Base-by-base conservation (phyloP, 1,140 invertebrate species). In the Neodiprion virginianus region DNA sequence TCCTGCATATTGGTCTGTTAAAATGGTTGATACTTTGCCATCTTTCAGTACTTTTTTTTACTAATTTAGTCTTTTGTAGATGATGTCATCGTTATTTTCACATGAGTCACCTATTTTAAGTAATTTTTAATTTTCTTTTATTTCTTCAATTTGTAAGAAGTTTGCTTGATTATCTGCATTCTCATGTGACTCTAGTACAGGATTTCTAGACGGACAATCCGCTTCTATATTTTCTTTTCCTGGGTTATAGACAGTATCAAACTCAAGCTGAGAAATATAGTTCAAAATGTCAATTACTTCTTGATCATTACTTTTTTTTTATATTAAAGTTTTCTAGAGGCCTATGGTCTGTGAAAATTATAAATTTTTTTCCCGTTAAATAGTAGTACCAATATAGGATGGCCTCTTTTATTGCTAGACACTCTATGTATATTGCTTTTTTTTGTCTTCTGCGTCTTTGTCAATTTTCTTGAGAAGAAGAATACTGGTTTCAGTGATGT, bases 301-400 rank as follows among this genome's bases (percentile, higher is more conserved):
- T 12, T 5, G 53, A 61, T 61, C 53, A 14, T 8, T 7, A 61
- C 53, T 61, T 3, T 61, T 61, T 61, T 61, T 61, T 75, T 65
- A 75, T 70, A 70, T 78, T 78, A 11, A 76, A 67, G 11, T 74
- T 76, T 74, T 74, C 65, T 17, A 78, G 69, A 53, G 75, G 77
- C 72, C 49, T 74, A 65, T 78, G 76, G 67, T 78, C 77, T 49
- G 75, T 72, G 67, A 72, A 76, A 14, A 76, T 65, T 17, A 53
- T 66, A 61, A 76, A 78, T 23, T 71, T 72, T 53, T 72, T 71
- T 12, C 69, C 72, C 69, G 75, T 69, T 23, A 61, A 11, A 14
- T 69, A 14, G 11, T 23, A 69, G 8, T 69, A 8, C 68, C 68
- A 69, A 12, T 69, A 69, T 28, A 23, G 8, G 21, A 28, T 69